These are phyloP conservation scores for Plusia festucae DNA, from an alignment of 2,888 invertebrate genomes.

Conservation along the genomic window DNA sequence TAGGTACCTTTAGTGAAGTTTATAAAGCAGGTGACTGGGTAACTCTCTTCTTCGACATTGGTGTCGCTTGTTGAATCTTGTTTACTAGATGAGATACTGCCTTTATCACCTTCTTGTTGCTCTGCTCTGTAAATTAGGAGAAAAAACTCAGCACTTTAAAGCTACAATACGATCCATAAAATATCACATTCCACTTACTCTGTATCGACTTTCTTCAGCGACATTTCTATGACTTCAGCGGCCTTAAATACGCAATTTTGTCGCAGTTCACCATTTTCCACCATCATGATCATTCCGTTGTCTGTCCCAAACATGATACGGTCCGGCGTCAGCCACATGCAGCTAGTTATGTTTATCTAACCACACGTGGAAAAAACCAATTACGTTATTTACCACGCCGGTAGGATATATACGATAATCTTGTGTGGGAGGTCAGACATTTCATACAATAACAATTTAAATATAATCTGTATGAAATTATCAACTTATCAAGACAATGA, in stretches of 20 bases:
- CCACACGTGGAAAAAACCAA: conserved; percentile 40
- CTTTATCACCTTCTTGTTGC: conserved; percentile 77
- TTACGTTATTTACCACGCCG: conserved; percentile 36
- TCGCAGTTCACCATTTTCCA: conserved; percentile 96
- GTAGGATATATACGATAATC: conserved; percentile 18
- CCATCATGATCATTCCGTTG: conserved; percentile 93
- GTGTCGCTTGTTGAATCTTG: conserved; percentile 71
- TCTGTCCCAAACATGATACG: conserved; percentile 95
- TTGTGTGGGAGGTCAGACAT: conserved; percentile 13
- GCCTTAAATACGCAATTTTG: conserved; percentile 90
- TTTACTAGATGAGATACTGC: conserved; percentile 74
- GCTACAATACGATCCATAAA: not conserved
- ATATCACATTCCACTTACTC: conserved; percentile 72
- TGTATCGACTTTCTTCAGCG: conserved; percentile 90
- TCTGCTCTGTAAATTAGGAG: conserved; percentile 64
- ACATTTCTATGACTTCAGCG: conserved; percentile 89
- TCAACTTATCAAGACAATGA: not conserved
- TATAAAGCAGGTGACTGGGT: conserved; percentile 85
- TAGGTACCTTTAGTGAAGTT: conserved; percentile 88
- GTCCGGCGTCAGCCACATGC: conserved; percentile 95
- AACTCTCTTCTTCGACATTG: conserved; percentile 61
- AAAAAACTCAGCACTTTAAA: not conserved
- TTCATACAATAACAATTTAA: conserved; percentile 5
- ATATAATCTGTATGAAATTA: not conserved
- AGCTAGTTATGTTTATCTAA: conserved; percentile 91